Evolutionary conservation across 1,140 invertebrate genomes (phyloP), one percentile per base, ranked within the genome.

Genomic region (Pogonus chalceus): DNA sequence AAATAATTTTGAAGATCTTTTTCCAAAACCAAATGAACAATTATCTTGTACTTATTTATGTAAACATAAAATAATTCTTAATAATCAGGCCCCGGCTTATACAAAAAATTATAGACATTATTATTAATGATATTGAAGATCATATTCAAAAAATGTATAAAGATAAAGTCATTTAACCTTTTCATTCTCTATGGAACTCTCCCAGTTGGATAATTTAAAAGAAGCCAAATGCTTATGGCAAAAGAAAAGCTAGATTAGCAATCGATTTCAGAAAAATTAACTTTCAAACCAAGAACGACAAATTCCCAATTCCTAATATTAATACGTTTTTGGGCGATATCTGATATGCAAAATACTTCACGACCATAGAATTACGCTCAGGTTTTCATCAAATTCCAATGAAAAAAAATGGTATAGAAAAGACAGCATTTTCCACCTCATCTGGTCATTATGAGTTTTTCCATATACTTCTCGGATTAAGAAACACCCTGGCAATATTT

Each of bases 191-290:
- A 16, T 63, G 58, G 56, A 63, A 56, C 48, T 52, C 51, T n/a
- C 63, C 61, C 1, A 39, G 63, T 4, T 63, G 57, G 50, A 4
- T 69, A 7, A 62, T 70, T 0, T 61, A 62, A 0, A 69, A 69
- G 39, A 68, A 69, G 52, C 3, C 51, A 10, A 64, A 68, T 31
- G 61, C 65, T 1, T 61, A 59, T 2, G 62, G 59, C 1, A 50
- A 64, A 51, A 37, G 20, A 50, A 63, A 67, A 60, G 64, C 57
- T 56, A 56, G 68, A 50, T 16, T 72, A 2, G 63, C 69, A 16
- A 56, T 62, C 2, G 61, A 65, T 35, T 65, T 35, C 48, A 21
- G 62, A 2, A 60, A 60, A 21, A 43, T 62, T 23, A 65, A 63
- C 48, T 12, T 26, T 0, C 57, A 58, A 18, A 63, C 61, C 4